A percentile compares a stretch with the other conserved stretches of the same genome.
Evolutionary conservation across 2,797 vertebrate species (phyloP).

Genomic region (Aulostomus chinensis): DNA sequence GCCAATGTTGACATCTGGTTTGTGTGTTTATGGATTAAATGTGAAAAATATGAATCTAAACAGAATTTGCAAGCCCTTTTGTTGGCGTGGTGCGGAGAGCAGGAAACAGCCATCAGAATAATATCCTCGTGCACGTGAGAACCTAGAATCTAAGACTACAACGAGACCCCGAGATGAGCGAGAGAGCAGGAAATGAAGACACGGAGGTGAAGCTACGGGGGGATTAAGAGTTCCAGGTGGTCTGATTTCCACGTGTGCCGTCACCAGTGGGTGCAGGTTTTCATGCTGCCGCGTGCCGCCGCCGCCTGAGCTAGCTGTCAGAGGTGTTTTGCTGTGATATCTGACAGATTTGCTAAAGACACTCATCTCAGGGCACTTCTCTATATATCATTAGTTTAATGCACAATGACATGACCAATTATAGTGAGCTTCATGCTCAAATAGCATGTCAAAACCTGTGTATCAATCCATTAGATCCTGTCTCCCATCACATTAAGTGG

Average conservation of each 20-base stretch:
- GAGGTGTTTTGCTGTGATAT: constrained; percentile 85
- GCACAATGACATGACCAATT: constrained; percentile 93
- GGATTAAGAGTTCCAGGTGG: constrained; percentile 48
- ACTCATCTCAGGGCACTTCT: constrained; percentile 89
- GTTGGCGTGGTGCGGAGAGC: no score
- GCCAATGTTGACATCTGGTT: no score
- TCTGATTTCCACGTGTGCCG: constrained; percentile 44
- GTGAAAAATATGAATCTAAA: no score
- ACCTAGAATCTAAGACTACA: no score
- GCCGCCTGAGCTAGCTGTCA: constrained; percentile 82
- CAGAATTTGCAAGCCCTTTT: no score
- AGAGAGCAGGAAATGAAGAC: constrained; percentile 1
- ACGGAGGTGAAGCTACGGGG: constrained; percentile 32
- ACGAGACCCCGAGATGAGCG: background rate
- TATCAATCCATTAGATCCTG: constrained; percentile 90
- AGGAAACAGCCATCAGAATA: no score
- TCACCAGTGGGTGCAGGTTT: constrained; percentile 50
- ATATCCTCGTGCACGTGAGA: no score
- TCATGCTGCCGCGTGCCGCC: constrained; percentile 67
- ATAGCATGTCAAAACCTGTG: constrained; percentile 95
- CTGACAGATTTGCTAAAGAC: constrained; percentile 91
- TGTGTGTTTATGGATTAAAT: no score
- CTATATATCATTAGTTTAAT: constrained; percentile 94
- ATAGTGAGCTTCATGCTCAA: constrained; percentile 91
- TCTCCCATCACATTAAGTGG: constrained; percentile 87